These are phyloP conservation scores for Drosophila prostipennis DNA, from an alignment of 2,888 invertebrate species.

Conservation along the genomic window DNA sequence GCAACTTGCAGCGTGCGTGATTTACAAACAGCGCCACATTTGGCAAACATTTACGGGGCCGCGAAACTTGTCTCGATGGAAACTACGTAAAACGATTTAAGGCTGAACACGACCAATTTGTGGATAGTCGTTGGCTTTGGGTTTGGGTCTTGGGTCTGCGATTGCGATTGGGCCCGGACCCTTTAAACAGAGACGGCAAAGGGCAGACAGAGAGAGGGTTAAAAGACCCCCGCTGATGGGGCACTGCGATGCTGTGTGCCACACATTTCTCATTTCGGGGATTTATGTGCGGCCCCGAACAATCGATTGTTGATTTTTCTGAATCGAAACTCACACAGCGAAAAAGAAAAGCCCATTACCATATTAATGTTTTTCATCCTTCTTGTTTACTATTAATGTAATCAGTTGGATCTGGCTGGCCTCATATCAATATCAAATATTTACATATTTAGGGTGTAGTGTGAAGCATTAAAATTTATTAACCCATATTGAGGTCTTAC, in stretches of 20 bases:
- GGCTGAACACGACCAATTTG: conserved; percentile 77
- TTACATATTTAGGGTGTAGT: conserved; percentile 1
- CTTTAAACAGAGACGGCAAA: conserved; percentile 1
- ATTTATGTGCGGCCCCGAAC: conserved; percentile 64
- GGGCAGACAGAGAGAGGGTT: background rate
- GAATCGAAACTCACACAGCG: conserved; percentile 37
- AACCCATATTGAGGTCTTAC: background rate
- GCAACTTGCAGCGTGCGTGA: conserved; percentile 64
- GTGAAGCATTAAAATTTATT: conserved; percentile 4
- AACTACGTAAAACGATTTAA: conserved; percentile 77
- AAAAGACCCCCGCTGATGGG: conserved; percentile 32
- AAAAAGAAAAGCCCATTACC: conserved; percentile 22
- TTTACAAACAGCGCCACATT: conserved; percentile 80
- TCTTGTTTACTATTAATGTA: conserved; percentile 1
- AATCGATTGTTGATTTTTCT: conserved; percentile 68
- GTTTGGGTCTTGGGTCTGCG: background rate
- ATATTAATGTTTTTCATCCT: conserved; percentile 19
- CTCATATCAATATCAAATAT: conserved; percentile 12
- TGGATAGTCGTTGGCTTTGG: conserved; percentile 52
- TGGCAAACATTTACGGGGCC: conserved; percentile 73
- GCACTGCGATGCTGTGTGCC: conserved; percentile 46
- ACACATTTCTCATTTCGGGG: conserved; percentile 69
- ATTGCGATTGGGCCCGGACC: conserved; percentile 7
- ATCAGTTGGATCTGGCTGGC: conserved; percentile 6
- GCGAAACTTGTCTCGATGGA: conserved; percentile 66